Evolutionary conservation across 2,113 vertebrate genomes (phyloP), one percentile per base, ranked within the genome.

Genomic region (Vireo altiloquus): DNA sequence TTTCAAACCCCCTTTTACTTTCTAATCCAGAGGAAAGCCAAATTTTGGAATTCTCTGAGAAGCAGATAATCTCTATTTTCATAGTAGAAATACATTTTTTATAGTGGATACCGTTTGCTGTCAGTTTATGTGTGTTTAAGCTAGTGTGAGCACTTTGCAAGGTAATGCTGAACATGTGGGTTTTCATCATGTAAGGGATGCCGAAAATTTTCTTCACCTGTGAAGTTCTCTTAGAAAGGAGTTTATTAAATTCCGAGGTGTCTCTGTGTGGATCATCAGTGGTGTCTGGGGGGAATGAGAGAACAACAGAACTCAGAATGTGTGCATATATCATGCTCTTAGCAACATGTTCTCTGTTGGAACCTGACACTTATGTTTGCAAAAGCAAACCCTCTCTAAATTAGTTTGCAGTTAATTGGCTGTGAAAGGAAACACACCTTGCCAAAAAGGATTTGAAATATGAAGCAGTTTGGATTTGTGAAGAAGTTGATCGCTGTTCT

Each of bases 341-440:
- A 88, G 94, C 79, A 93, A 83, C 82, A 53, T 15, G 16, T 91
- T 94, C 94, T 83, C 93, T 68, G 88, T 70, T 94, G 92, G 94
- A 96, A 90, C 65, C 86, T 61, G 95, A 86, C 37, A 64, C 80
- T 91, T 75, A 10, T 20, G 82, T 96, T 96, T 90, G 91, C 82
- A 80, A 80, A 95, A 90, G 87, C 87, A 95, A 96, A 70, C 90
- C 80, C 77, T 61, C 74, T 90, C 90, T 91, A 93, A 95, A 96
- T 95, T 89, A 96, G 93, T 92, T 92, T 92, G 88, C 72, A 89
- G 88, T 89, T 96, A 96, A 96, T 96, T 96, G 92, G 80, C 88
- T 93, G 92, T 90, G 93, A 96, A 95, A 82, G 86, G 80, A 93
- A 89, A 90, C 12, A 4, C 65, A 92, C 90, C 80, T 96, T 95